Conservation (phyloP, 2,113 vertebrate genomes). For the Cavia porcellus region DNA sequence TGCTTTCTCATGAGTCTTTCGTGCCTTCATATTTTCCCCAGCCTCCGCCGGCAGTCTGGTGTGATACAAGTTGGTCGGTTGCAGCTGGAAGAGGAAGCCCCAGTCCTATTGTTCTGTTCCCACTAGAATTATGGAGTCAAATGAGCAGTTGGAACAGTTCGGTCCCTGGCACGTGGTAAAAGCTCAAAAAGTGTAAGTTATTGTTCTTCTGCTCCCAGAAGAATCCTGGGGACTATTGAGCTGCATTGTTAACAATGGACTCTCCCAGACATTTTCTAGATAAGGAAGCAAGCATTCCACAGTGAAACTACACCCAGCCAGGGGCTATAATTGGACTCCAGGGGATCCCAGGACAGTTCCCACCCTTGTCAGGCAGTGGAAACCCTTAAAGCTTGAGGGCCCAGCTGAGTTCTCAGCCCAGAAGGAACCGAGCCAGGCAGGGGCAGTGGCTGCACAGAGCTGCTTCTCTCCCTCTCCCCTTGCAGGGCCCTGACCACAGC, state of each 20-base stretch:
- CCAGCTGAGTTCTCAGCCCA: slow-evolving; percentile 3
- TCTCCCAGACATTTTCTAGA: neutral
- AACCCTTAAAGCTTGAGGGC: neutral
- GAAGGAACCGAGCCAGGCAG: neutral
- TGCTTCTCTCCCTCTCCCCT: neutral
- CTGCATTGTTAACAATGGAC: slow-evolving; percentile 27
- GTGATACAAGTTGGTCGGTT: neutral
- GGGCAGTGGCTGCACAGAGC: neutral
- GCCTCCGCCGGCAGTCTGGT: neutral
- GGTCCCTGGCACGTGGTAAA: neutral
- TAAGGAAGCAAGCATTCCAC: neutral
- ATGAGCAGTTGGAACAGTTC: slow-evolving; percentile 25
- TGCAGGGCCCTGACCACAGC: neutral
- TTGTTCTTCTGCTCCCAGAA: slow-evolving; percentile 50
- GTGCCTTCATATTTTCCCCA: neutral
- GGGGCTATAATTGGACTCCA: neutral
- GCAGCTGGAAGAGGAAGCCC: slow-evolving; percentile 38
- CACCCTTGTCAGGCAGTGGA: neutral
- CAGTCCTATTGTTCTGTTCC: neutral
- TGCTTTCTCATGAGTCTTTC: neutral
- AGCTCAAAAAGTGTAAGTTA: slow-evolving; percentile 38
- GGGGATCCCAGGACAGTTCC: neutral
- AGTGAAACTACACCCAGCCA: neutral
- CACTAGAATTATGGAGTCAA: slow-evolving; percentile 47
- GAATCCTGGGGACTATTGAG: slow-evolving; percentile 20